phyloP scores from a whole-genome alignment of 2,113 vertebrate species.

The Cardinalis cardinalis region DNA sequence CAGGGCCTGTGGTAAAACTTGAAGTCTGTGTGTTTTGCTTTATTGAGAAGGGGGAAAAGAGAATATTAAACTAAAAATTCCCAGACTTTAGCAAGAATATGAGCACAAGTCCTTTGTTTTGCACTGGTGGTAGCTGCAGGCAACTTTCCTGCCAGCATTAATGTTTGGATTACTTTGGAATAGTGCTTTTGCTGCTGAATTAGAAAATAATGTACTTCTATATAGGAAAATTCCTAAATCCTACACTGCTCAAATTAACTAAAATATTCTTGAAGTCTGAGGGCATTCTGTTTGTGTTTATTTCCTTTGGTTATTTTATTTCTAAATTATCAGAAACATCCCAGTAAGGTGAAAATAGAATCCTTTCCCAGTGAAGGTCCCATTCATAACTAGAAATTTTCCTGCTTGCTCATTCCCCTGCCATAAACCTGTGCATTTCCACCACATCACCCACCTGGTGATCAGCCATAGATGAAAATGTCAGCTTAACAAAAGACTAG shows the following conservation, averaged over 20 bases:
- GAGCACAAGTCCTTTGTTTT: neutral
- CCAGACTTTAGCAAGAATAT: neutral
- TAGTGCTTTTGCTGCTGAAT: neutral
- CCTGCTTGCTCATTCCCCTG: neutral
- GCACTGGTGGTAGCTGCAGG: neutral
- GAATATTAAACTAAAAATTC: neutral
- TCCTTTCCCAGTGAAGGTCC: neutral
- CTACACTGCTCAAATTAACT: neutral
- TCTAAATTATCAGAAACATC: neutral
- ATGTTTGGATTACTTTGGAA: neutral
- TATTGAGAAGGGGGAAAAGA: rapidly evolving
- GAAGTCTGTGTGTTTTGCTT: neutral
- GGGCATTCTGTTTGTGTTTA: neutral
- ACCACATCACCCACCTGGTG: neutral
- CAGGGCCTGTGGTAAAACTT: neutral
- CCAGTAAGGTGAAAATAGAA: neutral
- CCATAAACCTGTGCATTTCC: neutral
- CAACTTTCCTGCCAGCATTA: neutral
- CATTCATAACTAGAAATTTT: neutral
- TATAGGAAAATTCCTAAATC: neutral
- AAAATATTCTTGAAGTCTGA: neutral
- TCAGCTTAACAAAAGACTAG: neutral
- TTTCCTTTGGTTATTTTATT: neutral
- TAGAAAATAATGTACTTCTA: neutral
- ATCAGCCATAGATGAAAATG: neutral